Percentiles rank a stretch among this genome's conserved stretches.
Evolutionary conservation across 1,140 invertebrate genomes (phyloP).

Genomic region (Acromyrmex heyeri): DNA sequence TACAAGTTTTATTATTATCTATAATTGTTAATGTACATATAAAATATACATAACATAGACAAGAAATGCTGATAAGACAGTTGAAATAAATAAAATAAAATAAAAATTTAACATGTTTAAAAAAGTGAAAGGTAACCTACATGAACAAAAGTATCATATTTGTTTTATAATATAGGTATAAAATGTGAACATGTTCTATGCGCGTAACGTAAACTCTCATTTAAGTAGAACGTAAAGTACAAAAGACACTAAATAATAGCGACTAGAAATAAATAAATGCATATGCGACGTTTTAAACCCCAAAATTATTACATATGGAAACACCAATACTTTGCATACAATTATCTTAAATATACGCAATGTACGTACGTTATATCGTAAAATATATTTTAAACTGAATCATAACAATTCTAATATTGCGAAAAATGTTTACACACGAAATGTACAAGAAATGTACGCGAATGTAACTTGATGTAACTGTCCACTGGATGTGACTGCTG

Average conservation of each 20-base stretch:
- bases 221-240: neutral
- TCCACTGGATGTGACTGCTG: constrained; percentile 81
- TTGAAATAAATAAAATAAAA: neutral
- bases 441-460: constrained; percentile 81
- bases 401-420: constrained; percentile 82
- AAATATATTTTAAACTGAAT: constrained; percentile 79
- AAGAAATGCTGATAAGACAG: too few relatives aligned
- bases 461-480: constrained; percentile 79
- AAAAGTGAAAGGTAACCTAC: constrained; percentile 15
- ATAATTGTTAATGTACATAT: neutral
- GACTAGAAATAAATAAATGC: constrained; percentile 29
- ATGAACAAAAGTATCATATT: neutral
- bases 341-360: neutral
- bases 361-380: constrained; percentile 78
- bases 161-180: neutral
- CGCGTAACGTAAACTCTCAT: neutral
- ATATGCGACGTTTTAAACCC: constrained; percentile 72
- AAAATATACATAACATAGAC: neutral
- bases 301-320: constrained; percentile 1
- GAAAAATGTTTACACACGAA: constrained; percentile 82
- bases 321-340: neutral
- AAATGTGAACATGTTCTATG: neutral
- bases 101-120: neutral
- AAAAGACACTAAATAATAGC: constrained; percentile 60
- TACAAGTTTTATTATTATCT: neutral